These are phyloP conservation scores for Athalia circularis DNA, from an alignment of 2,888 invertebrate genomes.

Conservation along the genomic window DNA sequence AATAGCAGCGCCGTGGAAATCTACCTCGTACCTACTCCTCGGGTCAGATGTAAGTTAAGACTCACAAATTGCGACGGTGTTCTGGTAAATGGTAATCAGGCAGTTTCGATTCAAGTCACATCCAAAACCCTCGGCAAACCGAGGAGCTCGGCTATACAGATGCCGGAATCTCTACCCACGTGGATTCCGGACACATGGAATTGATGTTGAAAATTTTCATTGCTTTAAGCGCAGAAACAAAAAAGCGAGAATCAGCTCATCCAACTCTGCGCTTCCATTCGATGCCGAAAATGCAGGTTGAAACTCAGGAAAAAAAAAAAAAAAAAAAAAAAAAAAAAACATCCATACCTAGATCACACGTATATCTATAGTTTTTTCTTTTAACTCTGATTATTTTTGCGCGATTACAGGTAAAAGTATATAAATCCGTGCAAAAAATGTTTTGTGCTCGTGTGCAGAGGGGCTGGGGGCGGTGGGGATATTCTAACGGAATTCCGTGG, in stretches of 20 bases:
- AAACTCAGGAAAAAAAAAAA: neutral
- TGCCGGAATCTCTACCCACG: conserved; percentile 38
- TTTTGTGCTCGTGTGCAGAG: too few relatives aligned
- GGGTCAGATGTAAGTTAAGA: conserved; percentile 50
- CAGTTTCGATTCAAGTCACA: conserved; percentile 56
- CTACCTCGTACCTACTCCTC: conserved; percentile 38
- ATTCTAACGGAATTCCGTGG: too few relatives aligned
- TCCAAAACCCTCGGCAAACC: conserved; percentile 43
- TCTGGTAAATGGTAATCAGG: conserved; percentile 52
- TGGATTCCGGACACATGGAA: conserved; percentile 28
- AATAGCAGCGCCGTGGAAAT: conserved; percentile 47
- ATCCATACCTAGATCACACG: too few relatives aligned
- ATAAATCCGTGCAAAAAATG: too few relatives aligned
- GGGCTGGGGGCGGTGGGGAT: too few relatives aligned
- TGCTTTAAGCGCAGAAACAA: neutral
- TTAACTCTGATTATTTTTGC: too few relatives aligned
- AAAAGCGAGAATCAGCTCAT: too few relatives aligned
- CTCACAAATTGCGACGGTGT: conserved; percentile 52
- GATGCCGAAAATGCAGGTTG: too few relatives aligned
- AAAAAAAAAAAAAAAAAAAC: too few relatives aligned
- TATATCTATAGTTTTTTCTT: too few relatives aligned
- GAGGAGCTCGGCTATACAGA: conserved; percentile 25
- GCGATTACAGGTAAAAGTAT: too few relatives aligned
- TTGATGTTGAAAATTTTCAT: conserved; percentile 40
- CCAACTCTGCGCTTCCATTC: too few relatives aligned